Conservation (phyloP, 2,797 vertebrate species). For the Cossypha niveicapilla region DNA sequence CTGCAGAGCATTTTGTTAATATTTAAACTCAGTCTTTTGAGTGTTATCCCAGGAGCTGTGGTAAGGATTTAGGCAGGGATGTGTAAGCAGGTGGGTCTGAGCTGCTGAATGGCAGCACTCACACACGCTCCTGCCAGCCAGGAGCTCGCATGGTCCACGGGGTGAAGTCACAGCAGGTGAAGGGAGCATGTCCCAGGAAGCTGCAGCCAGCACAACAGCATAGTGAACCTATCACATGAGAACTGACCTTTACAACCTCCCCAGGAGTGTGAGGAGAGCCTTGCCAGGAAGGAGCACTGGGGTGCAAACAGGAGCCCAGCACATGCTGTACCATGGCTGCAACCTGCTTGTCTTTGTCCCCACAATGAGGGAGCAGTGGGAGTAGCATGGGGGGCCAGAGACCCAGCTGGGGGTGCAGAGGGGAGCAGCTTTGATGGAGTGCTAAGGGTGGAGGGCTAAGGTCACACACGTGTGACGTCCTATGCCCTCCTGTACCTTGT, state of each 20-base stretch:
- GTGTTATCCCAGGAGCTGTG: background rate
- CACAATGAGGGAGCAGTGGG: background rate
- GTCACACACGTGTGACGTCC: fast-evolving
- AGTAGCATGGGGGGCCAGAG: background rate
- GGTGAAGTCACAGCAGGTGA: background rate
- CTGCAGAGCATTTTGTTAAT: background rate
- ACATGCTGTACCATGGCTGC: background rate
- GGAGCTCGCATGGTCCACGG: fast-evolving
- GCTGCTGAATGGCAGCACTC: background rate
- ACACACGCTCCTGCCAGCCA: fast-evolving
- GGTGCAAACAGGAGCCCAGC: background rate
- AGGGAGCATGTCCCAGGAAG: background rate
- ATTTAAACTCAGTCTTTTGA: constrained; percentile 19
- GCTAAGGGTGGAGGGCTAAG: background rate
- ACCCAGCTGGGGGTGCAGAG: background rate
- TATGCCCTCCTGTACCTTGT: background rate
- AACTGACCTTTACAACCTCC: background rate
- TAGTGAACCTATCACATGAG: background rate
- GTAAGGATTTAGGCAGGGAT: background rate
- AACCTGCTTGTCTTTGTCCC: background rate
- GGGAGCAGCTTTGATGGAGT: background rate
- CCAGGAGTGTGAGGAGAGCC: background rate
- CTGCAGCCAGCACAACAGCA: background rate
- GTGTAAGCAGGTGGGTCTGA: background rate
- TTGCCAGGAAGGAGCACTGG: background rate